phyloP scores from a whole-genome alignment of 2,888 invertebrate genomes.

The Ommatoiulus sabulosus region DNA sequence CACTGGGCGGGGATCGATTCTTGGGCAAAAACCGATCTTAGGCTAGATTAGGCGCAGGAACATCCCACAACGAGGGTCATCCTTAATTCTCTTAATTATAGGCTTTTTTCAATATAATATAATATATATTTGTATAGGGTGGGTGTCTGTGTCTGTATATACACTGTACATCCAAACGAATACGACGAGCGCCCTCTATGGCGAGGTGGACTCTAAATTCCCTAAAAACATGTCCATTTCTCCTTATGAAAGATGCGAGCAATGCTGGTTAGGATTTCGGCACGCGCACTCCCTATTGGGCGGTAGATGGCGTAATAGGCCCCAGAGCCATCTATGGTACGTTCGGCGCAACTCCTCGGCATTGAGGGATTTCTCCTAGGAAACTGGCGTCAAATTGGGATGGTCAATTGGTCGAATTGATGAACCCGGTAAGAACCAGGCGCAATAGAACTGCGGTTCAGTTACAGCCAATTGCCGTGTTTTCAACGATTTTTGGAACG shows the following conservation, averaged over 20 bases:
- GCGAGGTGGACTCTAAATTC: background rate
- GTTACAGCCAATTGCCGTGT: too few relatives aligned
- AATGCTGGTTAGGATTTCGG: background rate
- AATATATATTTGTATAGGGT: constrained; percentile 43
- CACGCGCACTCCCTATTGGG: too few relatives aligned
- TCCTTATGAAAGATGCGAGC: background rate
- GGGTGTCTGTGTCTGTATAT: background rate
- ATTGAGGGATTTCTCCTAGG: too few relatives aligned
- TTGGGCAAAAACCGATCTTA: background rate
- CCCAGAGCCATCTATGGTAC: too few relatives aligned
- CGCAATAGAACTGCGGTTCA: too few relatives aligned
- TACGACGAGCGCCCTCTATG: background rate
- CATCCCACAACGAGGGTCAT: background rate
- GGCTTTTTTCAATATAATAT: background rate
- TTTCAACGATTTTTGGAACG: too few relatives aligned
- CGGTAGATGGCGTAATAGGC: too few relatives aligned
- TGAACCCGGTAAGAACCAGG: too few relatives aligned
- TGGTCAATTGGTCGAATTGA: too few relatives aligned
- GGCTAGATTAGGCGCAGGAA: constrained; percentile 43
- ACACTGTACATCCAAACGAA: constrained; percentile 2
- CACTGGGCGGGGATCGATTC: background rate
- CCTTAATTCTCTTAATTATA: background rate
- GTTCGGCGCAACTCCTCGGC: too few relatives aligned
- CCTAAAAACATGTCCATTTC: background rate
- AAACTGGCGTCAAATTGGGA: too few relatives aligned